Evolutionary conservation across 2,888 invertebrate genomes (phyloP), one percentile per base, ranked within the genome.

Genomic region (Reticulitermes lucifugus): DNA sequence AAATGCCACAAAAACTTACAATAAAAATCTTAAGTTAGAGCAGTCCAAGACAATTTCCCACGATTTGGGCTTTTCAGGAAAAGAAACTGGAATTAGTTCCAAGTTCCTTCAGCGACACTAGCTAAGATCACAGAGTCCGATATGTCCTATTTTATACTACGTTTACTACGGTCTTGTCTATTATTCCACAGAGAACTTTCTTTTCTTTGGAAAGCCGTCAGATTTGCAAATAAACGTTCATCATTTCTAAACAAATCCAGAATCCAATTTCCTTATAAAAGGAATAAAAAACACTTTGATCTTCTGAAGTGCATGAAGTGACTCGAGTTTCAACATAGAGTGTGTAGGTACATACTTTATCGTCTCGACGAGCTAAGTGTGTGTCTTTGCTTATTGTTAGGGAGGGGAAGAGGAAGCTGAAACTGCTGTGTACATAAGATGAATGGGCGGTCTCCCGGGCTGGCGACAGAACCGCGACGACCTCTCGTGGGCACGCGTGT

Each of bases 371-470:
- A n/a, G 1, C n/a, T 14, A 65, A 65, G 65, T 65, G 65, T 65
- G 65, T 65, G 65, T n/a, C 25, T 65, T 65, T n/a, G n/a, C 25
- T 65, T 65, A 73, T 73, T 73, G 73, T 73, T 6, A 6, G 70
- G 25, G 70, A 14, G 55, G 12, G 18, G 14, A 18, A 12, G 55
- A 25, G 70, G 73, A 35, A 73, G 73, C 73, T 73, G 73, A 9
- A 73, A 41, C 73, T 41, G 35, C 73, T 73, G 22, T 41, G 73
- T 73, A 29, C 35, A 21, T 21, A 73, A 73, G 73, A 73, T 73
- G 73, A 73, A 73, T 73, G 73, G 41, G 71, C 18, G 71, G 71
- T 71, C 71, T 71, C 29, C n/a, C 14, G 60, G n/a, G 65, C 65
- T 65, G 65, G 65, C 25, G 65, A 65, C 65, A n/a, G 65, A 65